These are phyloP conservation scores for Gavia stellata DNA, from an alignment of 2,113 vertebrate species.

Conservation along the genomic window DNA sequence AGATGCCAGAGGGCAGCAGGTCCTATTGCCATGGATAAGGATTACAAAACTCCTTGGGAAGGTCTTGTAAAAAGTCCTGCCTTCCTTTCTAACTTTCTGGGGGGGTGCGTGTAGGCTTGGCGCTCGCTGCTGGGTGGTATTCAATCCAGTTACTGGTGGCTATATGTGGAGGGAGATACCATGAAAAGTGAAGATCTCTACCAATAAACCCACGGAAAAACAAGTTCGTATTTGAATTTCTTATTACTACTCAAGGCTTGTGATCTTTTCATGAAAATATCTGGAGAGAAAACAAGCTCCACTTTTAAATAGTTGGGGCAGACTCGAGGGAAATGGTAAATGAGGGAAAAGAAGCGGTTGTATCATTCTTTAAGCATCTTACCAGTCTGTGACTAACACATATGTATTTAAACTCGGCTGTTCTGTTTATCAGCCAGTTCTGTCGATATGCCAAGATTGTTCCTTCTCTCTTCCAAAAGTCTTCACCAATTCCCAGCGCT, in stretches of 20 bases:
- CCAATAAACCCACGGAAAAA: accelerated
- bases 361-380: not conserved
- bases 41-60: not conserved
- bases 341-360: not conserved
- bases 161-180: not conserved
- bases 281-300: not conserved
- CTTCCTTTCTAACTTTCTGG: not conserved
- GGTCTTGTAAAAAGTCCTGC: not conserved
- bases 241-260: not conserved
- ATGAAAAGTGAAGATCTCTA: not conserved
- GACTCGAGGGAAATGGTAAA: not conserved
- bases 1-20: not conserved
- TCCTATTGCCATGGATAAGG: not conserved
- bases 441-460: not conserved
- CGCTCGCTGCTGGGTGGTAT: not conserved
- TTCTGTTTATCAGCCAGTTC: not conserved
- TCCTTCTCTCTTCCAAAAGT: not conserved
- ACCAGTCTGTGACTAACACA: not conserved
- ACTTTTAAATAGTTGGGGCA: not conserved
- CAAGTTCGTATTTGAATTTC: not conserved
- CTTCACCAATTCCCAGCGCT: not conserved
- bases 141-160: not conserved
- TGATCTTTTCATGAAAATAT: not conserved
- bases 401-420: not conserved
- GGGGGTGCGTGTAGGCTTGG: not conserved